Conservation (phyloP, 2,113 vertebrate genomes). For the Anser cygnoides region DNA sequence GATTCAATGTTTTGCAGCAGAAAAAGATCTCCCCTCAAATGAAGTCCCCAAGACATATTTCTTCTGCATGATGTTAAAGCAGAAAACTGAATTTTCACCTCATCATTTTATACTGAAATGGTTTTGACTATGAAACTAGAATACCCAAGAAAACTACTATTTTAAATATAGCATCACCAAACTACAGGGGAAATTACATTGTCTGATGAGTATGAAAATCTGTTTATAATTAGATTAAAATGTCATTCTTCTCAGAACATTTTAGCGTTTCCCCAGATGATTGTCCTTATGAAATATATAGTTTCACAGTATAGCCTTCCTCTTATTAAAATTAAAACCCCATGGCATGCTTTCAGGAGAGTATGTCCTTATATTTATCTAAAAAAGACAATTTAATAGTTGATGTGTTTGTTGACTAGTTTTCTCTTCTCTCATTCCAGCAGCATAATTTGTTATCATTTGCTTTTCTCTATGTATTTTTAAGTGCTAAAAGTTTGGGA, state of each 20-base stretch:
- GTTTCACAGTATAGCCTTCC: not conserved
- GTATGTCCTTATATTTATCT: not conserved
- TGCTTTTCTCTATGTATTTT: not conserved
- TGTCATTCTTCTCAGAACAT: not conserved
- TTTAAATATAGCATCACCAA: conserved; percentile 31
- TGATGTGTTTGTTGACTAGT: not conserved
- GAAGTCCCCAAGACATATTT: not conserved
- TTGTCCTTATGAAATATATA: not conserved
- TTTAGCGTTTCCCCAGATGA: not conserved
- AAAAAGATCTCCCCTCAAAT: not conserved
- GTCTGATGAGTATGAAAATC: conserved; percentile 29
- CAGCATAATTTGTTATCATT: not conserved
- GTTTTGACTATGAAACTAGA: conserved; percentile 19
- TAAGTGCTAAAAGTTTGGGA: not conserved
- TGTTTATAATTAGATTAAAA: conserved; percentile 14
- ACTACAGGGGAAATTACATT: conserved; percentile 47
- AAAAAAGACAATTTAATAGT: not conserved
- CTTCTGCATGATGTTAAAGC: not conserved
- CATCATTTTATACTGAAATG: conserved; percentile 30
- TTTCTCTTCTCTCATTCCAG: not conserved
- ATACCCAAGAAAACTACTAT: not conserved
- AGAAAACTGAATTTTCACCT: conserved; percentile 47
- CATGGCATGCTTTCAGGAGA: not conserved
- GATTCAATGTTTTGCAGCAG: not conserved
- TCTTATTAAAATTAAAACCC: not conserved